Evolutionary conservation across 2,797 vertebrate species (phyloP).

Genomic region (Smutsia gigantea): DNA sequence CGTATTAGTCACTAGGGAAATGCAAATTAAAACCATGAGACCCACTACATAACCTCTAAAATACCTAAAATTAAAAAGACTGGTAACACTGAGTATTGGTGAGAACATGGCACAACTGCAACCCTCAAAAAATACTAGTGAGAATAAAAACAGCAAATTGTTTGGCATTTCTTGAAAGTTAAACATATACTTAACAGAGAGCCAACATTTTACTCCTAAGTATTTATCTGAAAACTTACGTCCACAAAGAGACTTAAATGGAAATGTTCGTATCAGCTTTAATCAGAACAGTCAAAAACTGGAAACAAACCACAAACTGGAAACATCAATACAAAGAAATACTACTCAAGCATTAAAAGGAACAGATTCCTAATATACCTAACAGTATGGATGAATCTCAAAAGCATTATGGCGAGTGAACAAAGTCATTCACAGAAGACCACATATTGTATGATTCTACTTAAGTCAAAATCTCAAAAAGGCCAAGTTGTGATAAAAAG

Average conservation of each 20-base stretch:
- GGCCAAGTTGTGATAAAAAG: slow-evolving; percentile 10
- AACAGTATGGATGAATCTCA: slow-evolving; percentile 11
- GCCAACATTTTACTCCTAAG: slow-evolving; percentile 12
- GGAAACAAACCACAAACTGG: not conserved
- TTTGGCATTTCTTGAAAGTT: slow-evolving; percentile 30
- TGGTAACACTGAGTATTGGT: not conserved
- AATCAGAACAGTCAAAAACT: not conserved
- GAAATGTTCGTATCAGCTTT: slow-evolving; percentile 6
- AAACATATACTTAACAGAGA: not conserved
- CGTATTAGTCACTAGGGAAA: slow-evolving; percentile 31
- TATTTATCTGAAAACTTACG: not conserved
- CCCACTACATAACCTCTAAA: not conserved
- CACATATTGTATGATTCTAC: not conserved
- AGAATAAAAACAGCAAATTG: slow-evolving; percentile 35
- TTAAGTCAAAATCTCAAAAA: slow-evolving; percentile 39
- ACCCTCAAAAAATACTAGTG: not conserved
- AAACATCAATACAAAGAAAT: not conserved
- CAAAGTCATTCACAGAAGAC: not conserved
- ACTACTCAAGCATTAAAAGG: not conserved
- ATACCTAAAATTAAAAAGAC: slow-evolving; percentile 20
- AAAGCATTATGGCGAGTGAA: not conserved
- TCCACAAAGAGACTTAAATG: not conserved
- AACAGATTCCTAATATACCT: not conserved
- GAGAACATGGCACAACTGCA: not conserved
- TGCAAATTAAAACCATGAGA: slow-evolving; percentile 36